Base-by-base conservation (phyloP, 1,140 invertebrate species). In the Venturia canescens region DNA sequence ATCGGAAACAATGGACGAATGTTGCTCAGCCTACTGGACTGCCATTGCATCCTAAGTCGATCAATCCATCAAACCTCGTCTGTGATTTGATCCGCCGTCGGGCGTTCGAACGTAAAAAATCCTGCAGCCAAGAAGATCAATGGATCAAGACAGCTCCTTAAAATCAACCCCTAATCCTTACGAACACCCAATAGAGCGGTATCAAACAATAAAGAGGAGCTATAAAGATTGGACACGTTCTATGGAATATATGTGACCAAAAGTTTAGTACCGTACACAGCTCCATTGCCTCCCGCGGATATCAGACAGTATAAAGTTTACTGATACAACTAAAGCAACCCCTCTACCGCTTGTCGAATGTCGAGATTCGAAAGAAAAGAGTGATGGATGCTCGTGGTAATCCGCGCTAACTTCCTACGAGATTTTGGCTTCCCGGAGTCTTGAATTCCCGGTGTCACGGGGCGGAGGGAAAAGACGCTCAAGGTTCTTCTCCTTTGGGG, bases 331-430 rank as follows among this genome's bases (percentile, higher is more conserved):
- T 7, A 66, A 66, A 77, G 31, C 13, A 69, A 31, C 66, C 29
- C 26, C 66, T 18, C 66, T 27, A 15, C 29, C 34, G 29, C n/a
- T 57, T 48, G 31, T 21, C 60, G 75, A 77, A 77, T 34, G 75
- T 77, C 75, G 75, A 66, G 75, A 15, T 34, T 34, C 48, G 77
- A 83, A 88, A 88, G 86, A 88, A 87, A 80, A 83, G 86, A 78
- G 84, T 89, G 88, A 89, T 89, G 88, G 87, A 89, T 89, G 88
- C 85, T 84, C 72, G 81, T 72, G 83, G 85, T 89, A 89, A 89
- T 89, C 88, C 86, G 69, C 74, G 87, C 88, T 88, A 89, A 89
- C 88, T 89, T 89, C 84, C 88, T 86, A 75, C 84, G 85, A 85
- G 88, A 88, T 89, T 89, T 69, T 88, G 85, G 75, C 82, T 83